These are phyloP conservation scores for Pseudoatta argentina DNA, from an alignment of 1,140 invertebrate species.

Conservation along the genomic window DNA sequence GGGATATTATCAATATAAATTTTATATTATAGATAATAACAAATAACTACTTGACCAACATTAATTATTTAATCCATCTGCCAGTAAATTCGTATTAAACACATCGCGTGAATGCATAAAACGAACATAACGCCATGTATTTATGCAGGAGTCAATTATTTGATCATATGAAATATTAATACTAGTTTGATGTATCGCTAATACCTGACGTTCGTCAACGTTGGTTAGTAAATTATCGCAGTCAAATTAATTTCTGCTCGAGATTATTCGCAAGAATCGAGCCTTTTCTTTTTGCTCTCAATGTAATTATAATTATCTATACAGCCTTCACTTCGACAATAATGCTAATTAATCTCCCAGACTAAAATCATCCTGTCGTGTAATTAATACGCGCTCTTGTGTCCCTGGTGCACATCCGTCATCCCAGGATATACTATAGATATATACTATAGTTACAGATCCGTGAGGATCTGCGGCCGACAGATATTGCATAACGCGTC, in stretches of 20 bases:
- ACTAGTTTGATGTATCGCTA: conserved; percentile 21
- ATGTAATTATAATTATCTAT: not conserved
- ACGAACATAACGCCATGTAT: not conserved
- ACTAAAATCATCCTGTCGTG: not conserved
- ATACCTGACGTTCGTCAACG: conserved; percentile 18
- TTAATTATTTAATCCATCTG: conserved; percentile 42
- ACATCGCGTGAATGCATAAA: conserved; percentile 20
- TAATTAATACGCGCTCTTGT: conserved; percentile 32
- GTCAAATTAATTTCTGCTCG: conserved; percentile 16
- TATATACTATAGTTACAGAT: conserved; percentile 14
- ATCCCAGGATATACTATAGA: not conserved
- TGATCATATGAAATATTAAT: conserved; percentile 46
- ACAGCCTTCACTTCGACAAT: not conserved
- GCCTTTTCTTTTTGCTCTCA: not conserved
- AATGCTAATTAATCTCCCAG: conserved; percentile 41
- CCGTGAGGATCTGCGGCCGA: conserved; percentile 21
- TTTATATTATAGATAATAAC: conserved; percentile 45
- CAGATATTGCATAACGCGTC: conserved; percentile 42
- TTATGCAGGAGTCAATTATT: conserved; percentile 36
- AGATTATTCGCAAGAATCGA: conserved; percentile 4
- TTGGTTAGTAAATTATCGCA: conserved; percentile 6
- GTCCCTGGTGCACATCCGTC: conserved; percentile 1
- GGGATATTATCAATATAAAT: conserved; percentile 42
- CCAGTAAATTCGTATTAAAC: not conserved
- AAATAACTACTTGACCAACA: conserved; percentile 32